A percentile compares a stretch with the other conserved stretches of the same genome.
Evolutionary conservation across 2,888 invertebrate species (phyloP).

Genomic region (Eilema griseolum): DNA sequence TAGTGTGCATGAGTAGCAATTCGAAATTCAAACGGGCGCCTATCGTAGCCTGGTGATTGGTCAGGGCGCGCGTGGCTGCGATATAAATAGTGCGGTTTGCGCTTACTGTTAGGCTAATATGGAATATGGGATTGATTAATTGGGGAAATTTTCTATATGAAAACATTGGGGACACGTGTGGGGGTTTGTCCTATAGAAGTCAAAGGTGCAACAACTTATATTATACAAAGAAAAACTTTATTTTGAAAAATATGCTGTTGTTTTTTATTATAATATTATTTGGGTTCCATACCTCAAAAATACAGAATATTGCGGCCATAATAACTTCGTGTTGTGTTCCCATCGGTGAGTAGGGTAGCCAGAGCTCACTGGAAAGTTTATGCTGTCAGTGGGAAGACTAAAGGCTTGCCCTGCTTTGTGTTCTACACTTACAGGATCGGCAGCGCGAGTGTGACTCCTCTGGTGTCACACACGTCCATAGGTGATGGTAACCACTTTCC

Average conservation of each 20-base stretch:
- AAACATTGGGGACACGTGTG: constrained; percentile 27
- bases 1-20: constrained; percentile 68
- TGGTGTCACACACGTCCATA: too few relatives aligned
- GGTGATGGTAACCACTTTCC: too few relatives aligned
- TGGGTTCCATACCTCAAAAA: too few relatives aligned
- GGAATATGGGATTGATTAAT: constrained; percentile 71
- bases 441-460: too few relatives aligned
- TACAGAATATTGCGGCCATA: too few relatives aligned
- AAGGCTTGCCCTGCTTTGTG: too few relatives aligned
- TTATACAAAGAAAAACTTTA: background rate
- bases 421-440: too few relatives aligned
- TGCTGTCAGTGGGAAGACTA: too few relatives aligned
- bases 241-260: background rate
- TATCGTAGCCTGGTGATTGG: constrained; percentile 82
- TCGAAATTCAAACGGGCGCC: constrained; percentile 83
- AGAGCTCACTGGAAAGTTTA: too few relatives aligned
- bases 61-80: constrained; percentile 79
- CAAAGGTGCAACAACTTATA: background rate
- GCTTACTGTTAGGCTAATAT: constrained; percentile 69
- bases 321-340: too few relatives aligned
- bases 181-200: constrained; percentile 40
- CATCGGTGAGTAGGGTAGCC: too few relatives aligned
- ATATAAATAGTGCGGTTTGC: constrained; percentile 84
- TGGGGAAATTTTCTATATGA: constrained; percentile 43
- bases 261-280: too few relatives aligned